Evolutionary conservation across 2,888 invertebrate genomes (phyloP).

Genomic region (Patella caerulea): DNA sequence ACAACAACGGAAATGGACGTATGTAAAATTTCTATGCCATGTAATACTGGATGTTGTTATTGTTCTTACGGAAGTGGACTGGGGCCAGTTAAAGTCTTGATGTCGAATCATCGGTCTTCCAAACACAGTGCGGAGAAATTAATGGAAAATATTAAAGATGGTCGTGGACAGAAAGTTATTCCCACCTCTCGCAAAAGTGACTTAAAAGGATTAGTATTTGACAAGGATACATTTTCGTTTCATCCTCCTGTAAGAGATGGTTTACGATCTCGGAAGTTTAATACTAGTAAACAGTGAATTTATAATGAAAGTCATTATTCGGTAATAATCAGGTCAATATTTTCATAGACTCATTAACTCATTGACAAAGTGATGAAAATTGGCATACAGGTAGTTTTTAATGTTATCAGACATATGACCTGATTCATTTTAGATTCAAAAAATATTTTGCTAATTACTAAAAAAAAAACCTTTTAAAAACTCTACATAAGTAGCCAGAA

Average conservation of each 20-base stretch:
- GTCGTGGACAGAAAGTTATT: conserved; percentile 24
- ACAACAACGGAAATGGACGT: conserved; percentile 2
- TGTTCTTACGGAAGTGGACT: conserved; percentile 21
- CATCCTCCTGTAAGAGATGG: conserved; percentile 22
- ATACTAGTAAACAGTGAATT: background rate
- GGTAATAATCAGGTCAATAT: no score
- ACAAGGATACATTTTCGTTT: conserved; percentile 18
- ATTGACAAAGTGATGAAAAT: no score
- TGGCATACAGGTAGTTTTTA: no score
- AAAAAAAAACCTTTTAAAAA: no score
- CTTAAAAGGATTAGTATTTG: conserved; percentile 28
- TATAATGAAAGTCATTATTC: background rate
- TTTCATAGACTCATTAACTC: no score
- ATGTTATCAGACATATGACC: no score
- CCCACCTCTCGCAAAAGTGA: conserved; percentile 27
- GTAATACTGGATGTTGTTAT: conserved; percentile 22
- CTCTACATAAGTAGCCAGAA: no score
- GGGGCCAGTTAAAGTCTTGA: conserved; percentile 19
- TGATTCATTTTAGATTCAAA: no score
- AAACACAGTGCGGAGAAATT: conserved; percentile 4
- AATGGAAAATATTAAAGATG: conserved; percentile 25
- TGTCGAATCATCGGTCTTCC: conserved; percentile 12
- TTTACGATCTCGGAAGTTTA: background rate
- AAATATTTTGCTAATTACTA: no score
- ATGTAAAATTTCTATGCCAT: conserved; percentile 21